Evolutionary conservation across 2,797 vertebrate species (phyloP).

Genomic region (Morelia viridis): DNA sequence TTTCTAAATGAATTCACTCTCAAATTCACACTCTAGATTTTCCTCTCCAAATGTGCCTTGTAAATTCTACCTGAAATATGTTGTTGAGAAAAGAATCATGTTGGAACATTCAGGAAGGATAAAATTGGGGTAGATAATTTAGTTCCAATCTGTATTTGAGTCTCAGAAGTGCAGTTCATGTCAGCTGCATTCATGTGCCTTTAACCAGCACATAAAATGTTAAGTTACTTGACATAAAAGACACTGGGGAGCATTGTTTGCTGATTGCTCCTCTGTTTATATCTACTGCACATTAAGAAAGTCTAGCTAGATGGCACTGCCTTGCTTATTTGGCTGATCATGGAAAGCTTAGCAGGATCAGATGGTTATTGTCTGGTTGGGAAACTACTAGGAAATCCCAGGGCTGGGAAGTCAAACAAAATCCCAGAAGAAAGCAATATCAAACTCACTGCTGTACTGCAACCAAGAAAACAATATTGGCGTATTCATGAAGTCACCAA

Average conservation of each 20-base stretch:
- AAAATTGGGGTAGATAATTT: not conserved
- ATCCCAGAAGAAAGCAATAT: too few relatives aligned
- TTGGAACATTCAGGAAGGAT: not conserved
- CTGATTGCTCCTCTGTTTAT: not conserved
- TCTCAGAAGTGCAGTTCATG: not conserved
- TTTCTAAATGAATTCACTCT: not conserved
- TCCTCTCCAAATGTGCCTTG: not conserved
- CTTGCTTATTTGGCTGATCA: too few relatives aligned
- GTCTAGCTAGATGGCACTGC: too few relatives aligned
- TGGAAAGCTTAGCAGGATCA: too few relatives aligned
- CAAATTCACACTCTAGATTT: not conserved
- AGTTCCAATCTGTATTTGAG: not conserved
- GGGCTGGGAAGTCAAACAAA: too few relatives aligned
- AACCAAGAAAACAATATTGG: too few relatives aligned
- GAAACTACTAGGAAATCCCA: too few relatives aligned
- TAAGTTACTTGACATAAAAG: too few relatives aligned
- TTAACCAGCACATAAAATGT: not conserved
- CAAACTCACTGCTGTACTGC: too few relatives aligned
- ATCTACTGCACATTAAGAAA: not conserved
- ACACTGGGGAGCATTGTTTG: not conserved
- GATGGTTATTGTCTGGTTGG: too few relatives aligned
- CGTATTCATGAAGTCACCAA: too few relatives aligned
- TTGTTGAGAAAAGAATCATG: not conserved
- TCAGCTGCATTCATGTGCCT: not conserved
- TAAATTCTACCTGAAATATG: not conserved